phyloP scores from a whole-genome alignment of 2,888 invertebrate genomes.

The Drosophila subquinaria region DNA sequence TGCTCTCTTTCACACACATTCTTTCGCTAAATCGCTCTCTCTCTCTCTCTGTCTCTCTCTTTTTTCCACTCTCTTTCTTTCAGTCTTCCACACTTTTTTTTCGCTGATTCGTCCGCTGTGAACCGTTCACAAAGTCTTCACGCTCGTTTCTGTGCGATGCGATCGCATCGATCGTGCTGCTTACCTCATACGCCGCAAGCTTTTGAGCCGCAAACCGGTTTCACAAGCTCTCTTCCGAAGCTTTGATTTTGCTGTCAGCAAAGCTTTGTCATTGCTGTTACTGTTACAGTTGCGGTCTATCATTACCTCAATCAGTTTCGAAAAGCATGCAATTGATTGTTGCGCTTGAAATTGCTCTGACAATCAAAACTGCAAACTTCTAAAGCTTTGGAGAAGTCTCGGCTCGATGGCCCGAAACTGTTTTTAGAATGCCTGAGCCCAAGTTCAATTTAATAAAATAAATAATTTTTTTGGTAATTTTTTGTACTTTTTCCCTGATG shows the following conservation, averaged over 20 bases:
- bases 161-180: slow-evolving; percentile 67
- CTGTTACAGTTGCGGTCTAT: slow-evolving; percentile 10
- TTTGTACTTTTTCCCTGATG: too few relatives aligned
- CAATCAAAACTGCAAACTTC: neutral
- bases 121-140: slow-evolving; percentile 83
- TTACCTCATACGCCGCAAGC: slow-evolving; percentile 72
- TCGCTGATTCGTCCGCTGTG: slow-evolving; percentile 63
- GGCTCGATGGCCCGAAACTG: too few relatives aligned
- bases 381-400: neutral
- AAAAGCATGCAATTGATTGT: slow-evolving; percentile 1
- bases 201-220: slow-evolving; percentile 33
- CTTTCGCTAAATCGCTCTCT: slow-evolving; percentile 32
- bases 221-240: slow-evolving; percentile 8
- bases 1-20: slow-evolving; percentile 65
- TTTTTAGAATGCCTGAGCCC: neutral
- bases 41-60: slow-evolving; percentile 19
- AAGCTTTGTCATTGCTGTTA: slow-evolving; percentile 24
- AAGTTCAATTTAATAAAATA: neutral
- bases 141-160: slow-evolving; percentile 81
- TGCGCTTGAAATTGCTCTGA: neutral
- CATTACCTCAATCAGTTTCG: neutral
- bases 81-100: slow-evolving; percentile 25
- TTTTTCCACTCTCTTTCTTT: slow-evolving; percentile 26
- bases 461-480: too few relatives aligned
- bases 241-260: slow-evolving; percentile 26